A percentile compares a stretch with the other conserved stretches of the same genome.
Evolutionary conservation across 2,113 vertebrate genomes (phyloP).

Genomic region (Pollachius pollachius): DNA sequence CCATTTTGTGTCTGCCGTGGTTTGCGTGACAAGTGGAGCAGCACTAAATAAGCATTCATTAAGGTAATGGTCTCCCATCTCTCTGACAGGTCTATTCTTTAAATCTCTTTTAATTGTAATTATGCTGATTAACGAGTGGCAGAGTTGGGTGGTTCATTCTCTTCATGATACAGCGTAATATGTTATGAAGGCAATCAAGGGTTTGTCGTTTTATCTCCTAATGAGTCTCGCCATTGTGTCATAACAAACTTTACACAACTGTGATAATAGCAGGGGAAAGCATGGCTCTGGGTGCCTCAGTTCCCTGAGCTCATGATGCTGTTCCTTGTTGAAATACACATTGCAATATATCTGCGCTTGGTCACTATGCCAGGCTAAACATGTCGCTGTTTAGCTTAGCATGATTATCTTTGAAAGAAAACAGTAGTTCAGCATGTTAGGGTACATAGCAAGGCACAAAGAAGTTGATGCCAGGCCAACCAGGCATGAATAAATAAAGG

Average conservation of each 20-base stretch:
- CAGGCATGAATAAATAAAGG: too few relatives aligned
- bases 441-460: too few relatives aligned
- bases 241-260: conserved; percentile 51
- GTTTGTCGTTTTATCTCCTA: conserved; percentile 60
- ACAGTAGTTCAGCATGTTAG: too few relatives aligned
- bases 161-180: conserved; percentile 54
- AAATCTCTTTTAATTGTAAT: conserved; percentile 70
- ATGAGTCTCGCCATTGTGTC: conserved; percentile 61
- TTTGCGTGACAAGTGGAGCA: conserved; percentile 51
- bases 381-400: not conserved
- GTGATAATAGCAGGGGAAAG: not conserved
- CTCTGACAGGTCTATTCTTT: conserved; percentile 69
- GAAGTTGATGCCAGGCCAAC: too few relatives aligned
- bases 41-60: conserved; percentile 67
- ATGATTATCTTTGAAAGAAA: too few relatives aligned
- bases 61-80: conserved; percentile 67
- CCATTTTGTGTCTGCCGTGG: conserved; percentile 46
- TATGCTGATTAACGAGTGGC: conserved; percentile 65
- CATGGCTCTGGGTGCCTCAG: conserved; percentile 10
- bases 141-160: conserved; percentile 47
- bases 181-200: conserved; percentile 62
- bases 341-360: not conserved
- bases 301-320: conserved; percentile 7
- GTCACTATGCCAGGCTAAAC: conserved; percentile 10
- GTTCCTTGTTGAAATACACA: not conserved